Conservation (phyloP, 2,797 vertebrate genomes). For the Silurus aristotelis region DNA sequence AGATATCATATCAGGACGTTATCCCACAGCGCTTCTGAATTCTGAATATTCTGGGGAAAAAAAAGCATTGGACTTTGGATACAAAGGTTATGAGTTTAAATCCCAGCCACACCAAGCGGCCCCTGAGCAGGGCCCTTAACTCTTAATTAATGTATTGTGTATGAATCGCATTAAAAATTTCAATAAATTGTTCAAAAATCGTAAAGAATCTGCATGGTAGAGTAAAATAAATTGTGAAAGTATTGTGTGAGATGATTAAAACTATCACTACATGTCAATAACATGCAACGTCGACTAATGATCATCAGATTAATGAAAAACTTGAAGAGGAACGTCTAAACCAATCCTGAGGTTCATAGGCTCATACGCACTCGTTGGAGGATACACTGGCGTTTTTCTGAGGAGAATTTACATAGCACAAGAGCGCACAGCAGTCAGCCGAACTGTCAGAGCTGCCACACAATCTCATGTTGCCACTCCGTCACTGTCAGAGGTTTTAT, state of each 20-base stretch:
- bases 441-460: conserved; percentile 55
- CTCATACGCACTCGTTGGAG: neutral
- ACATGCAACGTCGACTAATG: too few relatives aligned
- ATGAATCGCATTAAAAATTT: too few relatives aligned
- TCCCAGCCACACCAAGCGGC: too few relatives aligned
- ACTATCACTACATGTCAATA: neutral
- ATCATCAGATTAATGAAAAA: neutral
- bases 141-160: neutral
- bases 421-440: conserved; percentile 54
- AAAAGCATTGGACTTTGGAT: too few relatives aligned
- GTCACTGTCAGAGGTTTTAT: conserved; percentile 53
- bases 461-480: conserved; percentile 58
- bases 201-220: neutral
- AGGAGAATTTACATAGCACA: conserved; percentile 50
- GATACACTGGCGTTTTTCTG: conserved; percentile 44
- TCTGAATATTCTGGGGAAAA: neutral
- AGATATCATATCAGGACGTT: neutral
- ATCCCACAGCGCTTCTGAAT: neutral
- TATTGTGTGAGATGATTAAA: neutral
- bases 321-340: neutral
- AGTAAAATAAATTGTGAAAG: neutral
- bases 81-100: too few relatives aligned
- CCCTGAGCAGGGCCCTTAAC: too few relatives aligned
- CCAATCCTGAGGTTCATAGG: neutral
- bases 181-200: too few relatives aligned